Base-by-base conservation (phyloP, 1,140 invertebrate genomes). In the Geopemphigus sp. region DNA sequence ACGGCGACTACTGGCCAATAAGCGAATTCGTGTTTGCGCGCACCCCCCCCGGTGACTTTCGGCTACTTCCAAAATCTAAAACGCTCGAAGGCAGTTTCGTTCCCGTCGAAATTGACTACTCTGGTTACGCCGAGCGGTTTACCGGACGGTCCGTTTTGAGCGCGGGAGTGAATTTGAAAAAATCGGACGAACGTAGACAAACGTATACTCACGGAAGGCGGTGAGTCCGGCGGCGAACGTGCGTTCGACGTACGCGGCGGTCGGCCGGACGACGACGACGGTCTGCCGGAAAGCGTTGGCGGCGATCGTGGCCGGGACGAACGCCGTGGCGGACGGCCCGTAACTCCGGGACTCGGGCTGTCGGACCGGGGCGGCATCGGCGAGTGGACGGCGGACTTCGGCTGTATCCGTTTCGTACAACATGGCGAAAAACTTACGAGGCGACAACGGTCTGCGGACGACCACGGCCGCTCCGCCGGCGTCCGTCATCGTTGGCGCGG, bases 361-460 rank as follows among this genome's bases (percentile, higher is more conserved):
- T 0, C 8, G 68, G 2, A 19, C 6, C 54, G 54, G 1, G n/a
- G 54, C 29, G 26, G 53, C 26, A 19, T 5, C 39, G 54, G 5
- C 45, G 5, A 11, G 22, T 0, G 57, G 74, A 29, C 57, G 74
- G 12, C 74, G 22, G 39, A 12, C 57, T 10, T 5, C 32, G 32
- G 39, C 57, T 0, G 56, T n/a, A 57, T 78, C 74, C 56, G 74
- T 61, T 57, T 78, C 74, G 74, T 78, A 78, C 54, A 78, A 12
- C 74, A 78, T 78, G 22, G 74, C 74, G 56, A 78, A 78, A 26
- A 78, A 78, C 32, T 59, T 59, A n/a, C 74, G 45, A 4, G 74
- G 74, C 74, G 74, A 78, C 57, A 78, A 39, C 10, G 74, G 74
- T 57, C 74, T 19, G 57, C 74, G 74, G 57, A 78, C 68, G 24